Evolutionary conservation across 2,113 vertebrate genomes (phyloP).

Genomic region (mouse (Mus musculus)): DNA sequence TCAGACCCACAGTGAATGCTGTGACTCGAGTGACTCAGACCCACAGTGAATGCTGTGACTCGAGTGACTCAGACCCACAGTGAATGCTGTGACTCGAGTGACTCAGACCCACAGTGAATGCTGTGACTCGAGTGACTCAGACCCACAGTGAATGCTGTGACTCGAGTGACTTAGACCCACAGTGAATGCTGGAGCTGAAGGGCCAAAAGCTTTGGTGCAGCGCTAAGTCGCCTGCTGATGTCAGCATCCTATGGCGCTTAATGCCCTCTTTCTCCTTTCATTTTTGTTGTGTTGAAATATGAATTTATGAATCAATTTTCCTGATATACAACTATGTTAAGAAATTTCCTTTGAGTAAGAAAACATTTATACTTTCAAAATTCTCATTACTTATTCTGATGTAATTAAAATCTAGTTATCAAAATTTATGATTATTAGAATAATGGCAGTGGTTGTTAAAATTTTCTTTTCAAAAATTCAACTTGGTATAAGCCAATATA

Average conservation of each 20-base stretch:
- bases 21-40: background rate
- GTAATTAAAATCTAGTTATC: constrained; percentile 54
- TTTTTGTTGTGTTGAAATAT: background rate
- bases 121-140: background rate
- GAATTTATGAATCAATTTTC: constrained; percentile 9
- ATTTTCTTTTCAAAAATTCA: constrained; percentile 27
- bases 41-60: background rate
- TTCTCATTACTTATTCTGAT: constrained; percentile 35
- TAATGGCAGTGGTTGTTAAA: background rate
- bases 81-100: background rate
- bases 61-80: background rate
- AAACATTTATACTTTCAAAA: constrained; percentile 49
- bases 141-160: background rate
- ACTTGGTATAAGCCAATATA: constrained; percentile 24
- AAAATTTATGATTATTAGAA: constrained; percentile 3
- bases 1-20: background rate
- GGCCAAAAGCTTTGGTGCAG: background rate
- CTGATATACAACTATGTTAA: constrained; percentile 23
- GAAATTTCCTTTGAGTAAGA: constrained; percentile 34
- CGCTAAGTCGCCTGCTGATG: background rate
- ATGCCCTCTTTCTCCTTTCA: background rate
- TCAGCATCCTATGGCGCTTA: background rate
- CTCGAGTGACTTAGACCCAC: background rate
- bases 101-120: background rate
- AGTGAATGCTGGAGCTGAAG: background rate